Evolutionary conservation across 2,888 invertebrate genomes (phyloP), one percentile per base, ranked within the genome.

Genomic region (Leucoptera coffeella): DNA sequence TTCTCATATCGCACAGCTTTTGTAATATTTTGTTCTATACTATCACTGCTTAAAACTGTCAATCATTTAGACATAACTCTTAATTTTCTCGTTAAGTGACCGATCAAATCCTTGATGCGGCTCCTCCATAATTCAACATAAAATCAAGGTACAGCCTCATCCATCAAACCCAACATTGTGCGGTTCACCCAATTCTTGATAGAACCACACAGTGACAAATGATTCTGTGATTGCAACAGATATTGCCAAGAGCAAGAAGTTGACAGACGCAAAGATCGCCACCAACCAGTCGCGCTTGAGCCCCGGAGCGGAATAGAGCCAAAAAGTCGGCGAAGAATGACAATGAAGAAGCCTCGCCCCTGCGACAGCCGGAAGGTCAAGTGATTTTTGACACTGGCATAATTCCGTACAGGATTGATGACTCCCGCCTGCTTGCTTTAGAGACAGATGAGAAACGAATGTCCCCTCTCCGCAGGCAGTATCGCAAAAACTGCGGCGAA

Each of bases 351-450:
- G 11, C 12, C 13, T 27, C 15, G 11, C 20, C 15, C 22, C 23
- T 23, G 26, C 19, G 25, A 20, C 29, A 10, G 12, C 21, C 15
- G 24, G 25, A 24, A 24, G 27, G 27, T 22, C 30, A 20, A 11
- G 14, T 14, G 14, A 15, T 24, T 26, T 14, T 24, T 21, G 20
- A 11, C 26, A 22, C 12, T 11, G 26, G 46, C 54, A 56, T 53
- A 57, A 53, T 50, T 47, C 46, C 40, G 42, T 42, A 37, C 39
- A 42, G 51, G 58, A 62, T 62, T 65, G 64, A 65, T 62, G 64
- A 30, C 30, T 51, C 48, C 35, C 32, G 28, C 42, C 17, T 15
- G 12, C 15, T 12, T 13, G 41, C 41, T n/a, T 36, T 38, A 40
- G 42, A 47, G 53, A 50, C 53, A 51, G 47, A 54, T 53, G 56